Base-by-base conservation (phyloP, 2,888 invertebrate genomes). In the Lasioglossum leucozonium region DNA sequence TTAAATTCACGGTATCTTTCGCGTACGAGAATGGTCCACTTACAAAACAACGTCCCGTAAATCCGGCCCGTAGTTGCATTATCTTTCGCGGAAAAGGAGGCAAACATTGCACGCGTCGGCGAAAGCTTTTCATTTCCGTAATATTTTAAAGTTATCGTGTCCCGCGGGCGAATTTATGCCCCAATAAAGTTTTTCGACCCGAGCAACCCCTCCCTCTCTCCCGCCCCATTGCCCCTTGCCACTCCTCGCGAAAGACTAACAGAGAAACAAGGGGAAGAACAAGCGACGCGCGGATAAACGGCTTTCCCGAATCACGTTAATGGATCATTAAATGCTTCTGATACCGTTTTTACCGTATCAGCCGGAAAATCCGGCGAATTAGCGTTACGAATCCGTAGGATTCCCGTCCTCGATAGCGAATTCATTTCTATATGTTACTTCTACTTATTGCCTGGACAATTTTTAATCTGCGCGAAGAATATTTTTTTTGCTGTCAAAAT, bases 81-180 rank as follows among this genome's bases (percentile, higher is more conserved):
- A 95, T 95, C 95, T 94, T 92, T 92, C 91, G 91, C 94, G 92
- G 93, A 93, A 95, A 94, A 94, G 93, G 92, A 93, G 93, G 92
- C 93, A 92, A 91, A 90, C 92, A 90, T 91, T 91, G 91, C 89
- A 91, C 89, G 87, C 89, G 91, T 90, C 92, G 91, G 91, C 92
- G 91, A 94, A 93, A 92, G 92, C 93, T 93, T 94, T 93, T 93
- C 94, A 93, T 94, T 94, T 94, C 93, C 93, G 94, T 92, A 92
- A 94, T 95, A 95, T 93, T 94, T 95, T 94, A 92, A 91, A 93
- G 93, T 92, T 94, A 94, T 95, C 94, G 92, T 91, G 93, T 93
- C 93, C 93, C 92, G 89, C 86, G 91, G n/a, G 79, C 92, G 92
- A 94, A 94, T 94, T 93, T 94, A 94, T 94, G 91, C 91, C 88